Evolutionary conservation across 2,797 vertebrate species (phyloP).

Genomic region (Morelia viridis): DNA sequence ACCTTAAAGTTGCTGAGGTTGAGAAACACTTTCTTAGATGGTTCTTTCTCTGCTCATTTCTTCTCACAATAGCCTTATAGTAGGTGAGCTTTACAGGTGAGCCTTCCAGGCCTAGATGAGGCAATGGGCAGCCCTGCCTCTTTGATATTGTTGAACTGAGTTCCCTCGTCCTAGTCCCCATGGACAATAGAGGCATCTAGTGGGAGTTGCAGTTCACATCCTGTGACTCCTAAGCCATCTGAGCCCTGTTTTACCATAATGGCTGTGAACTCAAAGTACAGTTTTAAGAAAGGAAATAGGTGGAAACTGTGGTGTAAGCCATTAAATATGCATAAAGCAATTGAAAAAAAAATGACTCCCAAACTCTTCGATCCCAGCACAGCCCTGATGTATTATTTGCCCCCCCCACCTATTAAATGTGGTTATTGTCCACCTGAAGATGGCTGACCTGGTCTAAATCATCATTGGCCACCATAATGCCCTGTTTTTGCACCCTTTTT

Average conservation of each 20-base stretch:
- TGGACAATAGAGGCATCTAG: background rate
- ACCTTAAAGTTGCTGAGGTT: too few species aligned
- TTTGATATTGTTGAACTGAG: background rate
- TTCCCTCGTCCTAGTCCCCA: background rate
- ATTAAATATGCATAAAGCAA: background rate
- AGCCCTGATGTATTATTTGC: background rate
- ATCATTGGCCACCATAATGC: background rate
- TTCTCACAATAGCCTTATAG: background rate
- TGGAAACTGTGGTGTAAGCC: background rate
- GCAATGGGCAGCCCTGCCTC: background rate
- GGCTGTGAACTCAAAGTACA: background rate
- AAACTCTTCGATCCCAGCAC: too few species aligned
- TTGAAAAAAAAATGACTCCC: too few species aligned
- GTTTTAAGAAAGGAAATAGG: background rate
- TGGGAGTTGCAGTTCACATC: background rate
- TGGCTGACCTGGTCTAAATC: background rate
- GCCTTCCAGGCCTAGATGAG: background rate
- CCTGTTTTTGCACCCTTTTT: background rate
- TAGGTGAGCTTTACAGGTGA: background rate
- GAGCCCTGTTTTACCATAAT: background rate
- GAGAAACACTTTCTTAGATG: background rate
- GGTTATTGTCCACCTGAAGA: background rate
- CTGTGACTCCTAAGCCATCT: background rate
- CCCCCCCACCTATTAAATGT: background rate
- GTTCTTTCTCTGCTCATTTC: background rate